Conservation (phyloP, 2,113 vertebrate genomes). For the Lagopus leucura region DNA sequence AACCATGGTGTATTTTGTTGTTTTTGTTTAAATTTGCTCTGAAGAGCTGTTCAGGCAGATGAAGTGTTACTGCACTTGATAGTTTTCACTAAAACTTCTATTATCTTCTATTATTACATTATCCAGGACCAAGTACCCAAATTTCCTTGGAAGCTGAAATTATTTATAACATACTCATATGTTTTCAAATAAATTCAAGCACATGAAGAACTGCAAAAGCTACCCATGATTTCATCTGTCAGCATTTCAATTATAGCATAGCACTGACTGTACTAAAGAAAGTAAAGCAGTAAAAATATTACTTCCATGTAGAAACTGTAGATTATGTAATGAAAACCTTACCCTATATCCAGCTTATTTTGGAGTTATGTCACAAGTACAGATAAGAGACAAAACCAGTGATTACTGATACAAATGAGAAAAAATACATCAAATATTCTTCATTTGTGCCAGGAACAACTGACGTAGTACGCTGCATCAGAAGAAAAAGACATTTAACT, state of each 20-base stretch:
- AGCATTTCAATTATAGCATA: background rate
- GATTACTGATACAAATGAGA: background rate
- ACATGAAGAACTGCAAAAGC: background rate
- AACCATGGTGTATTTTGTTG: background rate
- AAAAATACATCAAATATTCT: background rate
- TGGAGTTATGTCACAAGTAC: background rate
- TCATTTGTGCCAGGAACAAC: background rate
- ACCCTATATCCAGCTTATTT: background rate
- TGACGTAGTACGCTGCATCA: fast-evolving
- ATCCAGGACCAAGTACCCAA: background rate
- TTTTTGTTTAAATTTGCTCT: background rate
- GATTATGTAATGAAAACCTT: background rate
- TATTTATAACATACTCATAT: background rate
- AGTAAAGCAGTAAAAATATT: background rate
- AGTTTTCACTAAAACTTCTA: background rate
- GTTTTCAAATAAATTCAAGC: background rate
- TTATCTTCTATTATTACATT: background rate
- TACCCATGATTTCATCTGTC: background rate
- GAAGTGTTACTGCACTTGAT: background rate
- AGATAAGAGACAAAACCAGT: background rate
- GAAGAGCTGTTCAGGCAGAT: background rate
- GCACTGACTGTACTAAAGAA: background rate
- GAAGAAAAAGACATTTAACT: background rate
- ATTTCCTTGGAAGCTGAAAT: background rate
- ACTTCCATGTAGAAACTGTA: background rate